phyloP scores from a whole-genome alignment of 2,113 vertebrate species.

The Oncorhynchus clarkii region DNA sequence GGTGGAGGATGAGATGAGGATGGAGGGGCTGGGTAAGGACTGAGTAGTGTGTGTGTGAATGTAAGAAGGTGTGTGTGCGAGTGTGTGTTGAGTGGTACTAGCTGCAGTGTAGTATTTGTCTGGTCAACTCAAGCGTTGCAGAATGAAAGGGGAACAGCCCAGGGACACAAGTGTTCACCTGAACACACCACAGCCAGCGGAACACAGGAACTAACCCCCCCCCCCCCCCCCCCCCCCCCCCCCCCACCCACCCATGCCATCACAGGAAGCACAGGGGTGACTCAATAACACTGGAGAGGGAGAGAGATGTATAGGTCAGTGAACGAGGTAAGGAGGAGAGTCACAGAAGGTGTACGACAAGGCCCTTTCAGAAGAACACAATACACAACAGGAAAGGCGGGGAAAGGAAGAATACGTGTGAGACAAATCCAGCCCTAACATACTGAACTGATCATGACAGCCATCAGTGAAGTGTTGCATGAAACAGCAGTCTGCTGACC shows the following conservation, averaged over 20 bases:
- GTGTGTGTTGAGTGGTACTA: not conserved
- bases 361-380: conserved; percentile 25
- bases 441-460: too few relatives aligned
- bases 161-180: conserved; percentile 15
- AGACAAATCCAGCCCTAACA: too few relatives aligned
- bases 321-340: not conserved
- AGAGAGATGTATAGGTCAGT: not conserved
- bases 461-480: too few relatives aligned
- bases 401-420: conserved; percentile 29
- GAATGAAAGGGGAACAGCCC: conserved; percentile 6
- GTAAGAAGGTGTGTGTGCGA: not conserved
- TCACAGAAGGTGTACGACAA: conserved; percentile 24
- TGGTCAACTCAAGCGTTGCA: conserved; percentile 14
- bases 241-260: not conserved
- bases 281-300: conserved; percentile 22
- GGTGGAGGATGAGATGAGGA: not conserved
- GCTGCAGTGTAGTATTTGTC: conserved; percentile 11
- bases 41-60: not conserved
- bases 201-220: conserved; percentile 6
- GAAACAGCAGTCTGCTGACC: too few relatives aligned
- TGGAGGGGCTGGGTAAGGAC: not conserved
- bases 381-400: conserved; percentile 33
- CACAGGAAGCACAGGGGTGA: conserved; percentile 35
- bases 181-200: conserved; percentile 15
- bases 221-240: not conserved